These are phyloP conservation scores for Echeneis naucrates DNA, from an alignment of 2,797 vertebrate genomes.

Conservation along the genomic window DNA sequence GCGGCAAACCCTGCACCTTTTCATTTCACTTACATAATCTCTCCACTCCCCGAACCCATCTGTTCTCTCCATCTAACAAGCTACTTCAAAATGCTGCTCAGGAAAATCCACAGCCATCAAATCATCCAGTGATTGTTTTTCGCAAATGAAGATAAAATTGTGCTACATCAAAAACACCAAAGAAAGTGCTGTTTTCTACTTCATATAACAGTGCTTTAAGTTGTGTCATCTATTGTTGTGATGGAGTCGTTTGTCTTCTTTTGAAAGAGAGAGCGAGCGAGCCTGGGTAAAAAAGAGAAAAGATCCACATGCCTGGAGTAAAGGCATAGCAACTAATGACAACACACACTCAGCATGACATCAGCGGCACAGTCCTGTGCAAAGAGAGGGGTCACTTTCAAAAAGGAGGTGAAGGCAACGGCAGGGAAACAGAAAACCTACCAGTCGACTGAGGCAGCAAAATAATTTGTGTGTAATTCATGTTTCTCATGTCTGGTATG, in stretches of 20 bases:
- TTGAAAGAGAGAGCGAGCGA: constrained; percentile 60
- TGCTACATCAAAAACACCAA: constrained; percentile 9
- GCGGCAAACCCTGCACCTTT: constrained; percentile 71
- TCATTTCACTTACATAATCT: constrained; percentile 69
- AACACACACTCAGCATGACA: constrained; percentile 71
- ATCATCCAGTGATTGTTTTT: constrained; percentile 4
- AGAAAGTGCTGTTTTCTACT: constrained; percentile 11
- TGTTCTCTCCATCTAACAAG: constrained; percentile 31
- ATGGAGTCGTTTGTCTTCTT: constrained; percentile 54
- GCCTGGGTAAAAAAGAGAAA: constrained; percentile 56
- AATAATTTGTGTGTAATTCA: constrained; percentile 24
- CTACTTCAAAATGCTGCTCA: constrained; percentile 46
- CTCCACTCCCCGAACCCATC: constrained; percentile 30
- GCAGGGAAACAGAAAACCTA: constrained; percentile 36
- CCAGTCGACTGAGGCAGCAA: constrained; percentile 48
- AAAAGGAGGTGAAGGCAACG: constrained; percentile 8
- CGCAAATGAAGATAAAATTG: constrained; percentile 29
- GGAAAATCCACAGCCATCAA: constrained; percentile 29
- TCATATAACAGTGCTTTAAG: constrained; percentile 38
- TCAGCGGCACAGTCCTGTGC: constrained; percentile 59
- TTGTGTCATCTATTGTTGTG: constrained; percentile 55
- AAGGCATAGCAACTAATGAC: constrained; percentile 80
- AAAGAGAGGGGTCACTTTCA: constrained; percentile 57
- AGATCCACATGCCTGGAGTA: constrained; percentile 72
- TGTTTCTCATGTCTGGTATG: not conserved